Conservation (phyloP, 2,797 vertebrate species). For the Podarcis lilfordi region DNA sequence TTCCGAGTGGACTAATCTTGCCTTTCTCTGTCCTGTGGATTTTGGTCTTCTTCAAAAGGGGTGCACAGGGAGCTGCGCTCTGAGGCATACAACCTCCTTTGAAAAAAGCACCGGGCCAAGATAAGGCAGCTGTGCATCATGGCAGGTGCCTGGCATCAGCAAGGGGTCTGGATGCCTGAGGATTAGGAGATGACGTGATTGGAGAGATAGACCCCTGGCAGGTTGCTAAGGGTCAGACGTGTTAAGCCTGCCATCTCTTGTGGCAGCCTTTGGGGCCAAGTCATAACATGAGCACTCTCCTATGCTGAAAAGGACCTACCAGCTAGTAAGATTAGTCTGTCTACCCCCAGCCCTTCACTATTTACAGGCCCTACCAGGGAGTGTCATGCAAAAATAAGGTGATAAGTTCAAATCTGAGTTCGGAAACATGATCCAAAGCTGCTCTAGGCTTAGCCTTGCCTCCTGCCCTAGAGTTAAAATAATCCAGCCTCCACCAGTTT, state of each 20-base stretch:
- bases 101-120: background rate
- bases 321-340: background rate
- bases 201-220: fast-evolving
- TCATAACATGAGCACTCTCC: background rate
- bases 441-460: background rate
- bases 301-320: background rate
- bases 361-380: background rate
- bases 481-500: no score
- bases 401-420: background rate
- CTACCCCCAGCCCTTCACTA: no score
- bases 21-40: background rate
- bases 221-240: fast-evolving
- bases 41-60: background rate
- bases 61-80: background rate
- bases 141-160: background rate
- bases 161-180: background rate
- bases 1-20: background rate
- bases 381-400: no score
- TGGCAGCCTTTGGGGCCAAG: background rate
- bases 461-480: background rate
- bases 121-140: fast-evolving
- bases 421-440: background rate
- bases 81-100: no score
- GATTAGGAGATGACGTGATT: background rate
- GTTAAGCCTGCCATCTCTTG: background rate